Evolutionary conservation across 2,888 invertebrate genomes (phyloP).

Genomic region (Dascillus cervinus): DNA sequence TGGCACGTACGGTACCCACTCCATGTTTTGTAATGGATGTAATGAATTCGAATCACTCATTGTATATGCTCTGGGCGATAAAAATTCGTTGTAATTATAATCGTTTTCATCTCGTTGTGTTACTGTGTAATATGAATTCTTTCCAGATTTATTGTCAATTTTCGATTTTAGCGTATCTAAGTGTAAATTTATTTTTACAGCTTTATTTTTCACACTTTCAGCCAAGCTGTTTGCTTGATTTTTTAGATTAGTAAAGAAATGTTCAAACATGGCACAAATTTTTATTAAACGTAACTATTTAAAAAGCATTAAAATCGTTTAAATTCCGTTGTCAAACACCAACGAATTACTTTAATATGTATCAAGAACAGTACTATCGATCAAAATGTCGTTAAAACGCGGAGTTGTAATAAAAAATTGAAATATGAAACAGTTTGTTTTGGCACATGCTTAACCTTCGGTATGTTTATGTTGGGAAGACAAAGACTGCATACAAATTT

Average conservation of each 20-base stretch:
- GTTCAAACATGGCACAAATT: slow-evolving; percentile 44
- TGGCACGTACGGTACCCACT: slow-evolving; percentile 41
- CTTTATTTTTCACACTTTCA: slow-evolving; percentile 38
- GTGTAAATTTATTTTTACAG: slow-evolving; percentile 34
- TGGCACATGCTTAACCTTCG: no score
- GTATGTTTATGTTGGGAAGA: no score
- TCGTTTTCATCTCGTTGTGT: slow-evolving; percentile 31
- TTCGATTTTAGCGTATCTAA: slow-evolving; percentile 34
- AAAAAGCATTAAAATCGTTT: no score
- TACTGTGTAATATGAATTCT: slow-evolving; percentile 33
- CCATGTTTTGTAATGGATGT: slow-evolving; percentile 40
- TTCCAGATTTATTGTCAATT: slow-evolving; percentile 35
- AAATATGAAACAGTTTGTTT: no score
- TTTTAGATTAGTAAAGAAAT: slow-evolving; percentile 41
- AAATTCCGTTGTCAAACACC: no score
- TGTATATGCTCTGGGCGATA: slow-evolving; percentile 50
- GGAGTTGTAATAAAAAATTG: no score
- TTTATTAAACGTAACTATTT: no score
- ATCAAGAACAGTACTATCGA: no score
- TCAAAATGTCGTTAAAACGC: no score
- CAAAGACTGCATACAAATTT: no score
- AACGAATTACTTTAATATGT: no score
- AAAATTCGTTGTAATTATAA: slow-evolving; percentile 40
- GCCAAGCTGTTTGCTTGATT: slow-evolving; percentile 41
- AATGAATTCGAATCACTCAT: slow-evolving; percentile 49